Conservation (phyloP, 1,140 invertebrate genomes). For the Chironomus tepperi region DNA sequence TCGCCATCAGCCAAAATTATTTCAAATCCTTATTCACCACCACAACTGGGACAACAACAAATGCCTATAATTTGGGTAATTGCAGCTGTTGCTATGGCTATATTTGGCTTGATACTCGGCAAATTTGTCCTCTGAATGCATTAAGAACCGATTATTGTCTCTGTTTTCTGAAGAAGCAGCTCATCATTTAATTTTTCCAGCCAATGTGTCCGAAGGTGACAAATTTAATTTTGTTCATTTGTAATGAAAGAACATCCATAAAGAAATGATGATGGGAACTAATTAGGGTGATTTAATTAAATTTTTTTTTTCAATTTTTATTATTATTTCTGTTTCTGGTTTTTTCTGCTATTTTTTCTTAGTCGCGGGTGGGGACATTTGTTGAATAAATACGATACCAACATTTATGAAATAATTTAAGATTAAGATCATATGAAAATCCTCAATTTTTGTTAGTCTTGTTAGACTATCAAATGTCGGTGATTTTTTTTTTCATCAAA, state of each 20-base stretch:
- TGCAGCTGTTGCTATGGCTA: conserved; percentile 44
- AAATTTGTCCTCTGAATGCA: conserved; percentile 50
- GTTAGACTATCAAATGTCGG: background rate
- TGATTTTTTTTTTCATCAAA: background rate
- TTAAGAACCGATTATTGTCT: conserved; percentile 17
- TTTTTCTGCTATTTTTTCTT: background rate
- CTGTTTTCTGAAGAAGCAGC: background rate
- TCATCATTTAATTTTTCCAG: conserved; percentile 1
- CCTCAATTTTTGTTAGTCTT: background rate
- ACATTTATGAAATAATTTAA: background rate
- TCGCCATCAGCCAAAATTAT: conserved; percentile 29
- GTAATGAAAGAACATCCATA: background rate
- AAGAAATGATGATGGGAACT: background rate
- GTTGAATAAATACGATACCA: background rate
- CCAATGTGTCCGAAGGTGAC: background rate
- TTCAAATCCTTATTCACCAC: conserved; percentile 38
- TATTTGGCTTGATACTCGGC: conserved; percentile 48
- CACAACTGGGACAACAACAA: conserved; percentile 38
- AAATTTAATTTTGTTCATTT: background rate
- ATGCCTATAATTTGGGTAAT: conserved; percentile 45
- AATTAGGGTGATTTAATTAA: background rate
- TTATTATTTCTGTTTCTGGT: background rate
- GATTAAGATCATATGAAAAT: background rate
- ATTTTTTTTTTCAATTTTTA: background rate
- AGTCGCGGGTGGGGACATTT: background rate